Base-by-base conservation (phyloP, 2,113 vertebrate species). In the Capricornis sumatraensis region DNA sequence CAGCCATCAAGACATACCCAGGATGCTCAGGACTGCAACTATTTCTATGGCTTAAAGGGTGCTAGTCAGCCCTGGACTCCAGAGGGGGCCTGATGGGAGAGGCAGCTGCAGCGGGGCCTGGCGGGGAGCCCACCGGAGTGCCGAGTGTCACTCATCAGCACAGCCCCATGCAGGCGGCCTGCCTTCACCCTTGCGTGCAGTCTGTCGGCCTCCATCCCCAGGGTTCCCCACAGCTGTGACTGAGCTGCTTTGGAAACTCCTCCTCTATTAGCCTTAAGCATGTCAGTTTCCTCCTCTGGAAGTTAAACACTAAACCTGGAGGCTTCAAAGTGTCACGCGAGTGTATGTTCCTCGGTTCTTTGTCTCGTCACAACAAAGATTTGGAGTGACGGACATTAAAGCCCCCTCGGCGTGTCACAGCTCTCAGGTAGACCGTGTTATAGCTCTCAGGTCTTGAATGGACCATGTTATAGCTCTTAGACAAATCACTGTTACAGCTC, bases 241-340 rank as follows among this genome's bases (percentile, higher is more conserved):
- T 16, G 47, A 8, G 17, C 76, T 76, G 7, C n/a, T 40, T 9
- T 28, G 58, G 36, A 82, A 87, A 55, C 36, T 55, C 33, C 52
- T 28, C 19, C n/a, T 45, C 47, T 92, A 0, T 71, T 85, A 13
- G 16, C 36, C 57, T 62, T 27, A 23, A 21, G 6, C 78, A 5
- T 53, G 25, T 94, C 33, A 10, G 2, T 40, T 88, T 96, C 57
- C 79, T 89, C 47, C 8, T 92, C 71, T 76, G 50, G 79, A 93
- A 79, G 27, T 93, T 92, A 58, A 95, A 64, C 28, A 57, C 60
- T 52, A 87, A 83, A 93, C 53, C 52, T 64, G 78, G 84, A 71
- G 74, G 76, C 86, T 94, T 94, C 33, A 62, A 50, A 50, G 13
- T 50, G 12, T 50, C 50, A 50, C 13, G 50, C 13, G 50, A 50